Evolutionary conservation across 1,140 invertebrate genomes (phyloP).

Genomic region (Caerostris darwini): DNA sequence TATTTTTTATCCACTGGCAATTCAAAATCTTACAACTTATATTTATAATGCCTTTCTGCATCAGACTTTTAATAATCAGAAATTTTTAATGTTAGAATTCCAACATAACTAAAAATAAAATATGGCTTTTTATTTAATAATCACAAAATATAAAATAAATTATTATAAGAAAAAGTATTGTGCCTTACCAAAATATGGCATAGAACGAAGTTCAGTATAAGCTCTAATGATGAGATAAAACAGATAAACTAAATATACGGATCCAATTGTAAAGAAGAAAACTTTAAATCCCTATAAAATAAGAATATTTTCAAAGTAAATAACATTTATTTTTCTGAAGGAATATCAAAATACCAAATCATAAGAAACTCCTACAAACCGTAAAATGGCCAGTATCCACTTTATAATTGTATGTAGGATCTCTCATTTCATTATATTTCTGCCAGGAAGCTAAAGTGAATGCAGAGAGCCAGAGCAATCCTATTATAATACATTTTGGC

Average conservation of each 20-base stretch:
- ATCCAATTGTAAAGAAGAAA: constrained; percentile 93
- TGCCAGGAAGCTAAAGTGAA: constrained; percentile 94
- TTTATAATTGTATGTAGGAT: constrained; percentile 96
- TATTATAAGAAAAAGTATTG: neutral
- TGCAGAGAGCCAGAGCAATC: constrained; percentile 92
- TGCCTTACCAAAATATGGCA: constrained; percentile 96
- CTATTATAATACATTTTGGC: constrained; percentile 93
- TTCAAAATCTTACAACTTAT: no score
- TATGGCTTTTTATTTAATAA: no score
- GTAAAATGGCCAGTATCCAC: constrained; percentile 93
- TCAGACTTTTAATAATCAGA: no score
- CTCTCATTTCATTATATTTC: constrained; percentile 92
- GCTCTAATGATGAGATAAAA: constrained; percentile 92
- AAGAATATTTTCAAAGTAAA: constrained; percentile 62
- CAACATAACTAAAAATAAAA: no score
- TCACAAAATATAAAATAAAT: no score
- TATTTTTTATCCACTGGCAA: no score
- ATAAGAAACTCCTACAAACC: constrained; percentile 84
- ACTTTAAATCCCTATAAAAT: constrained; percentile 85
- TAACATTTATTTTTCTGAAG: neutral
- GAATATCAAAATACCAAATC: neutral
- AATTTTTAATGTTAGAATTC: no score
- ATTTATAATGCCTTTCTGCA: no score
- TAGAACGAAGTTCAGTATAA: constrained; percentile 95
- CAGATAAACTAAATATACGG: constrained; percentile 93